phyloP scores from a whole-genome alignment of 2,113 vertebrate species.

The Pteruthius melanotis region DNA sequence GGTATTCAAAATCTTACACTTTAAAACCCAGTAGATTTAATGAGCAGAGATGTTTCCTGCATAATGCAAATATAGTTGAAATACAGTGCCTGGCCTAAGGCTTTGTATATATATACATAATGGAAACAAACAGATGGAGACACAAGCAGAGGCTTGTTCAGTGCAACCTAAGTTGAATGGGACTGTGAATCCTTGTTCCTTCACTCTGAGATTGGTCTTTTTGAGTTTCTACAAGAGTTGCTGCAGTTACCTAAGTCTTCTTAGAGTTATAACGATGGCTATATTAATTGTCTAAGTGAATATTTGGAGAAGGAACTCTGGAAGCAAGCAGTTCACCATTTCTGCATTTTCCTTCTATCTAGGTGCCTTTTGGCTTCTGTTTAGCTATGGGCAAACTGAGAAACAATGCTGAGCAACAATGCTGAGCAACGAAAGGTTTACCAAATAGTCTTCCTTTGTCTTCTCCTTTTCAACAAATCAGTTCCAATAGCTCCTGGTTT shows the following conservation, averaged over 20 bases:
- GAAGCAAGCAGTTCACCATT: not conserved
- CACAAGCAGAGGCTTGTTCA: not conserved
- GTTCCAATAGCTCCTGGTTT: not conserved
- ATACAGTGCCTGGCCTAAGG: not conserved
- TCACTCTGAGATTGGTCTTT: not conserved
- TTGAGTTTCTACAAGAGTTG: not conserved
- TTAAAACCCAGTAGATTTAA: not conserved
- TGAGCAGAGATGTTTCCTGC: not conserved
- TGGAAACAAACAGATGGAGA: not conserved
- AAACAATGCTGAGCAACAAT: not conserved
- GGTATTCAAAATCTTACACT: not conserved
- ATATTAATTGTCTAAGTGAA: not conserved
- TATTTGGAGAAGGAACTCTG: not conserved
- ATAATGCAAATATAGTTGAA: not conserved
- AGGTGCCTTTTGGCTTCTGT: not conserved
- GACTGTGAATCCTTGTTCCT: not conserved
- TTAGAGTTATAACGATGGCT: not conserved
- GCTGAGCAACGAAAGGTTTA: not conserved
- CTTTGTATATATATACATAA: not conserved
- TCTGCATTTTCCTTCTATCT: not conserved
- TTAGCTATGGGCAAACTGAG: not conserved
- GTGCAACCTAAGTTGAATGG: not conserved
- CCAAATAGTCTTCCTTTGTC: not conserved
- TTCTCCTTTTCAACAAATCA: not conserved
- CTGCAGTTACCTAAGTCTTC: not conserved